Conservation (phyloP, 2,797 vertebrate species). For the Decapterus maruadsi region DNA sequence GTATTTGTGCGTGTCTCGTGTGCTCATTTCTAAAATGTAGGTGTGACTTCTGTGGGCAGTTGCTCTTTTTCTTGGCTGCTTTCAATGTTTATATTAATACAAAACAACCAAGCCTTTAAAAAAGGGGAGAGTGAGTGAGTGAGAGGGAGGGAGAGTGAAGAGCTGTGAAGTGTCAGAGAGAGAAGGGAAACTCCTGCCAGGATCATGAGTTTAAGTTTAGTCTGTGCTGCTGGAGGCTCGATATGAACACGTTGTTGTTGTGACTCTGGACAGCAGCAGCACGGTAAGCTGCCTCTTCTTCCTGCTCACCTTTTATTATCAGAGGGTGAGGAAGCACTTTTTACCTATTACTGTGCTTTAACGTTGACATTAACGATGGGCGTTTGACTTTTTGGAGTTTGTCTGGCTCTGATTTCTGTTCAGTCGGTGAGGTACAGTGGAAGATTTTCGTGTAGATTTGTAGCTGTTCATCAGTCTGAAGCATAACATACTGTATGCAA, state of each 20-base stretch:
- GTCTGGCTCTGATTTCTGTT: background rate
- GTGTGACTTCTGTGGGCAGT: background rate
- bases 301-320: background rate
- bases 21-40: background rate
- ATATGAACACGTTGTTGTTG: slow-evolving; percentile 28
- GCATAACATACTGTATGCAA: background rate
- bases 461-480: background rate
- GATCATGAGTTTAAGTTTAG: slow-evolving; percentile 64
- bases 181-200: slow-evolving; percentile 48
- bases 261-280: slow-evolving; percentile 36
- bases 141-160: slow-evolving; percentile 14
- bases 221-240: slow-evolving; percentile 41
- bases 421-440: background rate
- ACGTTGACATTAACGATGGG: background rate
- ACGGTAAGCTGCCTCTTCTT: slow-evolving; percentile 65
- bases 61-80: background rate
- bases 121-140: background rate
- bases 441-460: background rate
- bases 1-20: background rate
- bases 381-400: background rate
- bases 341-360: background rate
- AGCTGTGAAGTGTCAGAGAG: slow-evolving; percentile 27
- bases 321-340: background rate
- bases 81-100: background rate
- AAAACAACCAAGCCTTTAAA: slow-evolving; percentile 11